phyloP scores from a whole-genome alignment of 2,888 invertebrate genomes.

The Xanthorhoe designata region DNA sequence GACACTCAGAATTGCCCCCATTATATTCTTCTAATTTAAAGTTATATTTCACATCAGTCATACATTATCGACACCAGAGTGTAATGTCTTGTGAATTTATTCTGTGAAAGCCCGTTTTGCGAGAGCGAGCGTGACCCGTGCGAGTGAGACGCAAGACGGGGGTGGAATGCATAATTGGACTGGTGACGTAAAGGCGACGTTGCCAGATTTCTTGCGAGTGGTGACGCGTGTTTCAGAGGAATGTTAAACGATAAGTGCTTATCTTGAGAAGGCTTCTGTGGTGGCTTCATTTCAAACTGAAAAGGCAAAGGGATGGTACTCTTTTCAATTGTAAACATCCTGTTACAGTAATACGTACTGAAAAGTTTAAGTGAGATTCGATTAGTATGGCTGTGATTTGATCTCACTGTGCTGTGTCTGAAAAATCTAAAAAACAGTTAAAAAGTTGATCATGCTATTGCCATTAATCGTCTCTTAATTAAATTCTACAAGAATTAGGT shows the following conservation, averaged over 20 bases:
- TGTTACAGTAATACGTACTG: no score
- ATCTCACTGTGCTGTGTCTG: no score
- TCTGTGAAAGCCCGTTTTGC: slow-evolving; percentile 17
- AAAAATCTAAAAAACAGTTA: no score
- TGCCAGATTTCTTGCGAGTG: slow-evolving; percentile 35
- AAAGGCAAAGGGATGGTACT: background rate
- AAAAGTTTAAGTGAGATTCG: no score
- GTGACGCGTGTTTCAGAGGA: slow-evolving; percentile 29
- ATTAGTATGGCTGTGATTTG: no score
- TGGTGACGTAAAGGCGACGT: slow-evolving; percentile 36
- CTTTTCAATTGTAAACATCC: background rate
- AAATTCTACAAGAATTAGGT: background rate
- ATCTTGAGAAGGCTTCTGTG: slow-evolving; percentile 15
- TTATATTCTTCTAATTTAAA: no score
- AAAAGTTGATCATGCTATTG: no score
- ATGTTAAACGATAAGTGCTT: slow-evolving; percentile 30
- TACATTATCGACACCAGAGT: background rate
- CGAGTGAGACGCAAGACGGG: slow-evolving; percentile 25
- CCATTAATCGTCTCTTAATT: background rate
- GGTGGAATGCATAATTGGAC: slow-evolving; percentile 44
- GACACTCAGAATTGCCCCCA: no score
- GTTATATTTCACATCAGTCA: no score
- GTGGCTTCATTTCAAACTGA: background rate
- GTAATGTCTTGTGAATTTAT: slow-evolving; percentile 6
- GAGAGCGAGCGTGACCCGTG: slow-evolving; percentile 28